Evolutionary conservation across 2,888 invertebrate genomes (phyloP), one percentile per base, ranked within the genome.

Genomic region (Autographa pulchrina): DNA sequence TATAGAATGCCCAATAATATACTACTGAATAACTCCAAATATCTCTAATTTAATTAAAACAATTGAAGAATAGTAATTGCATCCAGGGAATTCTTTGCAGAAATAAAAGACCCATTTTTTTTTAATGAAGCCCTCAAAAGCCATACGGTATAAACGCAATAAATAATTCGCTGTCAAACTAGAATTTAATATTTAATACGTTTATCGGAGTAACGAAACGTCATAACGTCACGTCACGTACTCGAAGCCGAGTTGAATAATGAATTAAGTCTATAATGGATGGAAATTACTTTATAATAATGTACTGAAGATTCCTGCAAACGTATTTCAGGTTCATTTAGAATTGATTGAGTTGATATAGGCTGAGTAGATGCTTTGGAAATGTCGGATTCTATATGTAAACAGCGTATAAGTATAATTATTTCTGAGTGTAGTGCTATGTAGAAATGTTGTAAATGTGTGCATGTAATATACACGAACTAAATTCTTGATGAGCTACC

Each of bases 131-230:
- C 14, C 31, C 43, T 43, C 43, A 43, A 9, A 62, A 31, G 7
- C 41, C 67, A 68, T 63, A 68, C 64, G 52, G 60, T 14, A 43
- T 52, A 73, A 63, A 68, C 13, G 72, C 80, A 74, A 74, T 70
- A 80, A 81, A 82, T 78, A 72, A 58, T 68, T 56, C 7, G 32
- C 63, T 75, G 75, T 78, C 83, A 83, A 81, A 82, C 78, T 83
- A 83, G 81, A 81, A 78, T 81, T 83, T 78, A 82, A 82, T 83
- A 83, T 82, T 82, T 81, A 75, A 75, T 81, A 63, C 71, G 69
- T 32, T 25, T 66, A 67, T 69, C 58, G 77, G 61, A 78, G 72
- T 70, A 83, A 68, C 70, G 64, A 83, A 77, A 72, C 78, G 70
- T 73, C 78, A 78, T 70, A 64, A 62, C 70, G 63, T 68, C 54